Evolutionary conservation across 2,113 vertebrate genomes (phyloP), one percentile per base, ranked within the genome.

Genomic region (Trichechus manatus): DNA sequence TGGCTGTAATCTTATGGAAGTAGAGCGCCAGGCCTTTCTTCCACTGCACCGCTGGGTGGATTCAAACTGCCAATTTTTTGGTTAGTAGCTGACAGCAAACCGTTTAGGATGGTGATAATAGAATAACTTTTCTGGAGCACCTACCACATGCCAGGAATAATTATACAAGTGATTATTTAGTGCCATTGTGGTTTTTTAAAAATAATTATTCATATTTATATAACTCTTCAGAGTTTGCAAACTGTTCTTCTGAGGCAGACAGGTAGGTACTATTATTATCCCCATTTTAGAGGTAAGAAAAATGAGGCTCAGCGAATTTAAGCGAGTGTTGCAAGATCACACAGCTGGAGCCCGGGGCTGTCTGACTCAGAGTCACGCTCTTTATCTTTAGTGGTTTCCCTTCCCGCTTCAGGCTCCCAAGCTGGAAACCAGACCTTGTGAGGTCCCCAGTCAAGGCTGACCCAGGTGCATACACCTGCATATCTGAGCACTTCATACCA

Each of bases 111-210:
- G 39, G 77, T 22, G 22, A 6, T 3, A 33, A 13, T 1, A 17
- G 6, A 63, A 0, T n/a, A 50, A 31, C n/a, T 29, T 3, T 68
- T 11, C 42, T 75, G 42, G 70, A 8, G 25, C 44, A 47, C 78
- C 27, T 15, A 6, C 23, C 9, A 25, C 33, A 0, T 0, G 0
- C 25, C 36, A 27, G 36, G 17, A 42, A 81, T 15, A 36, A 7
- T 19, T 25, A 9, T 19, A 8, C 25, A 36, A 25, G 75, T 6
- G 63, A 56, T 47, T 47, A n/a, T 31, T 53, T 39, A 85, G 63
- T 33, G 36, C 78, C 7, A 3, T 4, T 47, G 50, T 13, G 17
- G 33, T 36, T 59, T n/a, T 13, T 47, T 47, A 47, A 53, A 53
- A 36, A 59, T 66, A 56, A n/a, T 56, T n/a, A 33, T 3, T 22